Evolutionary conservation across 2,888 invertebrate genomes (phyloP).

Genomic region (Synanthedon formicaeformis): DNA sequence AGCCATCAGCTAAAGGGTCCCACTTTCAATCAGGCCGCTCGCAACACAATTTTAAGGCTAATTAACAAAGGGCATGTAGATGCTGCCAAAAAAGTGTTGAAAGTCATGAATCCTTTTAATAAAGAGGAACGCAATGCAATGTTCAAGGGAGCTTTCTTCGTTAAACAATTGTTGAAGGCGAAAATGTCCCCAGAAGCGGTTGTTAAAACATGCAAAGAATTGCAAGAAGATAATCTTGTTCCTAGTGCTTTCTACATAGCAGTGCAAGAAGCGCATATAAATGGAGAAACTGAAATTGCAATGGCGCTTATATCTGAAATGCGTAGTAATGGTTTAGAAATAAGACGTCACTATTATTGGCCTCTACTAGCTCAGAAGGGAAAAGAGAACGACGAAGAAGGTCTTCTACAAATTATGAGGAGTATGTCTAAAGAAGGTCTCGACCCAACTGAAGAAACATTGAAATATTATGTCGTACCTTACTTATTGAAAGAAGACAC

Average conservation of each 20-base stretch:
- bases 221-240: constrained; percentile 73
- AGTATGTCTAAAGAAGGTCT: constrained; percentile 74
- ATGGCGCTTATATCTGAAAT: constrained; percentile 74
- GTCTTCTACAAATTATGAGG: constrained; percentile 72
- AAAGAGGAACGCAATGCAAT: constrained; percentile 26
- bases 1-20: constrained; percentile 70
- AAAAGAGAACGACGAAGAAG: constrained; percentile 70
- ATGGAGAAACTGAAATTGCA: constrained; percentile 71
- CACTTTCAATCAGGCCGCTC: constrained; percentile 83
- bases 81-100: constrained; percentile 69
- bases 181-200: constrained; percentile 74
- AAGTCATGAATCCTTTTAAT: constrained; percentile 42
- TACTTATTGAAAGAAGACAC: constrained; percentile 69
- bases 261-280: constrained; percentile 72
- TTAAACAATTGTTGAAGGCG: constrained; percentile 78
- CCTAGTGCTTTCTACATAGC: constrained; percentile 73
- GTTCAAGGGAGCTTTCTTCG: constrained; percentile 77
- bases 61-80: constrained; percentile 78
- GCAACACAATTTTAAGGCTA: constrained; percentile 77
- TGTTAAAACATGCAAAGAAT: constrained; percentile 71
- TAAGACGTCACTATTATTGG: constrained; percentile 89
- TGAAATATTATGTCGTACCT: constrained; percentile 83
- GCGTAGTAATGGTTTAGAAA: constrained; percentile 70
- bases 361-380: constrained; percentile 77
- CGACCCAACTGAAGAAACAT: constrained; percentile 73